Base-by-base conservation (phyloP, 2,888 invertebrate genomes). In the Ennomos quercinarius region DNA sequence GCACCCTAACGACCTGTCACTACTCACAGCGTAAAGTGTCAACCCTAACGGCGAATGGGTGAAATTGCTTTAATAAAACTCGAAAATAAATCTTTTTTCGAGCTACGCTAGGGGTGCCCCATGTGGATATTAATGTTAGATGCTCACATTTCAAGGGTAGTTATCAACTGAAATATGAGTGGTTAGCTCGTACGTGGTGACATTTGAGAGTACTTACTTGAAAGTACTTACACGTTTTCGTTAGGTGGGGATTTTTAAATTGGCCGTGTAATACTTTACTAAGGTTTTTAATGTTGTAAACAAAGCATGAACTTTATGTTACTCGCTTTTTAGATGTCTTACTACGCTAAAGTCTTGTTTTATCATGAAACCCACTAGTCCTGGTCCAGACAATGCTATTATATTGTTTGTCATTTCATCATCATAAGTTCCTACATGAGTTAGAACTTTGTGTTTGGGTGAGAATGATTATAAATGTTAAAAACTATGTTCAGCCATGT, bases 21-120 rank as follows among this genome's bases (percentile, higher is more conserved):
- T 57, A 57, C 57, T 57, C 40, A 57, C 40, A 34, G 41, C 40
- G 51, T 1, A 39, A 45, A 71, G 69, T 57, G 74, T 43, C 72
- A 78, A 64, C 80, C 82, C 78, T 80, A 71, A 48, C 49, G 41
- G 52, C 27, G 39, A 56, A 66, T 67, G 60, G 58, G 71, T 74
- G 71, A 79, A 83, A 83, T 81, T 80, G 77, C 81, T 81, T 83
- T 82, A 83, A 83, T 87, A 86, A 84, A 87, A 84, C 78, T 77
- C 73, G 74, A 80, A 81, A 81, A 83, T 84, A 84, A 81, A 84
- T 82, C 81, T 77, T 78, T 79, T 80, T 79, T 76, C 75, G 74
- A 73, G 71, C 67, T 69, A 55, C 54, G 66, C 66, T 57, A 68
- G 54, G 62, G 67, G 72, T 68, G 67, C 60, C 61, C 57, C 64